A percentile compares a stretch with the other conserved stretches of the same genome.
Evolutionary conservation across 2,113 vertebrate species (phyloP).

Genomic region (Athene noctua): DNA sequence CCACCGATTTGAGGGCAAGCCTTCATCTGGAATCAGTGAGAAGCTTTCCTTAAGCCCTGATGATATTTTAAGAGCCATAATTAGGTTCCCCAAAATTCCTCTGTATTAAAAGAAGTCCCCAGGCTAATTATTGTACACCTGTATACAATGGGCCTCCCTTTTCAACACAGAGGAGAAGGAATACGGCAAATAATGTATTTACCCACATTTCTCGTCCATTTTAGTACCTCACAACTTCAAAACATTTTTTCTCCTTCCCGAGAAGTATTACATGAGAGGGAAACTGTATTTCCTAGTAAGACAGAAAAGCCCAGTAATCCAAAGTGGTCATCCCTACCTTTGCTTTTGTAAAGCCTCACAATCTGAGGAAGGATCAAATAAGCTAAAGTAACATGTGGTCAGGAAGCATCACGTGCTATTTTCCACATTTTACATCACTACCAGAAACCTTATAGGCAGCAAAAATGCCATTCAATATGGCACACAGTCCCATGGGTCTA

Average conservation of each 20-base stretch:
- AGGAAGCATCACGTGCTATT: not conserved
- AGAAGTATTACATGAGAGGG: not conserved
- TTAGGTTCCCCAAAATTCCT: not conserved
- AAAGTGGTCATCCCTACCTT: not conserved
- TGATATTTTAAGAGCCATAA: not conserved
- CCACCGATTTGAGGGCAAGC: not conserved
- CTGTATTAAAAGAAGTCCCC: not conserved
- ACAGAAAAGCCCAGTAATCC: not conserved
- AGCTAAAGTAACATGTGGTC: not conserved
- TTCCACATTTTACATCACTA: not conserved
- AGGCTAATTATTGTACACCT: not conserved
- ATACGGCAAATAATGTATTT: not conserved
- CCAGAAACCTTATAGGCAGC: not conserved
- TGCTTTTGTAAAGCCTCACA: not conserved
- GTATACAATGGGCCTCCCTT: fast-evolving
- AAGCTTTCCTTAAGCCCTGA: not conserved
- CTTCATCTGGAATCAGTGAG: not conserved
- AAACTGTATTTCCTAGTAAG: not conserved
- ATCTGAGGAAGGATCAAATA: not conserved
- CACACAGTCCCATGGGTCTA: not conserved
- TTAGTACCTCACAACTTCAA: not conserved
- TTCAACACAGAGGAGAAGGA: not conserved
- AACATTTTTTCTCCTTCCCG: not conserved
- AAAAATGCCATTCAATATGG: slow-evolving; percentile 6
- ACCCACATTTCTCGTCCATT: not conserved